These are phyloP conservation scores for Thunnus thynnus DNA, from an alignment of 2,113 vertebrate species.

Conservation along the genomic window DNA sequence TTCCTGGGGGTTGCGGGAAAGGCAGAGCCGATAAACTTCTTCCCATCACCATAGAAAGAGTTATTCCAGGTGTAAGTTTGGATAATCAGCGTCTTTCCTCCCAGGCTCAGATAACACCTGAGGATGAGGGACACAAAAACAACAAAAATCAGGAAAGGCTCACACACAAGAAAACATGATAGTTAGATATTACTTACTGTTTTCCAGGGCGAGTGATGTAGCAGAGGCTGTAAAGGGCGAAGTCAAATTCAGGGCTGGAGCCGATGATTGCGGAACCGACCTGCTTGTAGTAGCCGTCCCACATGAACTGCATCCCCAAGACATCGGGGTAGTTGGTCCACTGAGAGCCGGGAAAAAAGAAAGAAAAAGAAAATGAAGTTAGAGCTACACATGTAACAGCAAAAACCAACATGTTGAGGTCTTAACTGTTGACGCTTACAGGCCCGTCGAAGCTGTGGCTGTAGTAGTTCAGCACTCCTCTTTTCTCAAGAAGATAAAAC, in stretches of 20 bases:
- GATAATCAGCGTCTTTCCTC: conserved; percentile 85
- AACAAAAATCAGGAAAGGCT: not conserved
- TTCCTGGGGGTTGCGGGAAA: conserved; percentile 83
- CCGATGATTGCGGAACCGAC: conserved; percentile 93
- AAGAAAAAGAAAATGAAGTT: not conserved
- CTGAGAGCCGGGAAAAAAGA: conserved; percentile 73
- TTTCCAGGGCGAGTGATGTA: conserved; percentile 91
- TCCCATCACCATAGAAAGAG: conserved; percentile 85
- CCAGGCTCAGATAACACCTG: conserved; percentile 92
- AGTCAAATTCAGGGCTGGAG: conserved; percentile 95
- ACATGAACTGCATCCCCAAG: conserved; percentile 93
- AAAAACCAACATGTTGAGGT: not conserved
- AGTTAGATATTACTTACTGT: conserved; percentile 83
- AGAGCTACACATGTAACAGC: not conserved
- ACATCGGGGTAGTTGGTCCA: conserved; percentile 91
- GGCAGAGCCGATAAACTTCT: conserved; percentile 91
- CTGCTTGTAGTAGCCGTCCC: conserved; percentile 93
- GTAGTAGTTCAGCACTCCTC: conserved; percentile 89
- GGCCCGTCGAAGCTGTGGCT: conserved; percentile 93
- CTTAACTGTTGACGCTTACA: conserved; percentile 79
- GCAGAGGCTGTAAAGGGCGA: conserved; percentile 92
- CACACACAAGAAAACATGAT: not conserved
- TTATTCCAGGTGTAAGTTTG: conserved; percentile 95
- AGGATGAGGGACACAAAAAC: conserved; percentile 12
- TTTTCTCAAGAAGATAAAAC: conserved; percentile 93